phyloP scores from a whole-genome alignment of 2,113 vertebrate species.

The Oryzias melastigma region DNA sequence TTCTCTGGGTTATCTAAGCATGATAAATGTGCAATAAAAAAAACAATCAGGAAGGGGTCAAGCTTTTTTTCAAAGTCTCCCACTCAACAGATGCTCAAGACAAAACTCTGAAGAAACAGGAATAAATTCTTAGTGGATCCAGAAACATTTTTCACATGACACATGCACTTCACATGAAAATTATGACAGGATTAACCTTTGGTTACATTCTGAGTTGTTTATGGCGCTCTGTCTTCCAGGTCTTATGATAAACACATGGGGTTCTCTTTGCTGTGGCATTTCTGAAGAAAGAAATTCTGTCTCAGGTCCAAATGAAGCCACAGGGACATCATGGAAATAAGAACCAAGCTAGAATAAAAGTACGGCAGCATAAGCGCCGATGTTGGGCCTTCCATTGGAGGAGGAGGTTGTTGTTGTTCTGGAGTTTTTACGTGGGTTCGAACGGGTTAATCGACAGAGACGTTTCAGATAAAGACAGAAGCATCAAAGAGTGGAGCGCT shows the following conservation, averaged over 20 bases:
- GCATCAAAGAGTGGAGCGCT: slow-evolving; percentile 47
- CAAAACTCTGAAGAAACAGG: no score
- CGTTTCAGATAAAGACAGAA: slow-evolving; percentile 17
- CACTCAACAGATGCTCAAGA: no score
- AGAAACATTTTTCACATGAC: background rate
- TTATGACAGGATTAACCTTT: slow-evolving; percentile 3
- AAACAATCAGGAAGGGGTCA: no score
- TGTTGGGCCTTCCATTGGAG: slow-evolving; percentile 35
- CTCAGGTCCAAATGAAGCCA: slow-evolving; percentile 18
- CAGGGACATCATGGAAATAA: slow-evolving; percentile 40
- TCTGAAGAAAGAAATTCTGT: slow-evolving; percentile 32
- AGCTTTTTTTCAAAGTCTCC: no score
- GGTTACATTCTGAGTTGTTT: slow-evolving; percentile 4
- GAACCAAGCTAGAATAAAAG: slow-evolving; percentile 1
- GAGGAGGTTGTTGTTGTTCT: slow-evolving; percentile 35
- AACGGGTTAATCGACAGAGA: slow-evolving; percentile 70
- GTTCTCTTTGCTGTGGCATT: slow-evolving; percentile 12
- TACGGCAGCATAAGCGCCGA: background rate
- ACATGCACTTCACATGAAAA: slow-evolving; percentile 2
- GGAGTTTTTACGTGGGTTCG: slow-evolving; percentile 63
- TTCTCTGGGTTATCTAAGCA: no score
- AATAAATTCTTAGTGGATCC: background rate
- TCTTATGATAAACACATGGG: slow-evolving; percentile 18
- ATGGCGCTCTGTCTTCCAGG: background rate
- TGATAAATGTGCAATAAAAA: no score